Evolutionary conservation across 2,113 vertebrate genomes (phyloP).

Genomic region (Hippotragus niger): DNA sequence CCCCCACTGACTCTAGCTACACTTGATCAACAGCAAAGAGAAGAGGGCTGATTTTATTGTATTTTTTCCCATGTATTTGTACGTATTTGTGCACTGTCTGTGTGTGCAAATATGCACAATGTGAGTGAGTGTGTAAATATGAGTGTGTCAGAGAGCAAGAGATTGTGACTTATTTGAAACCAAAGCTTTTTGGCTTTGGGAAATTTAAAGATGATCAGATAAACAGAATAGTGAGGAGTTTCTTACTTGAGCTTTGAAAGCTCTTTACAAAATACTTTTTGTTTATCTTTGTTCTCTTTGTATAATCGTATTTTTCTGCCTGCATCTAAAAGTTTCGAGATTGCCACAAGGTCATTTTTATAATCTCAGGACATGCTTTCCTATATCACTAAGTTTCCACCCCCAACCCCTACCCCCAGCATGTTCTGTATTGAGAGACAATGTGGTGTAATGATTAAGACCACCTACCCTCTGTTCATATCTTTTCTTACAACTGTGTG

Average conservation of each 20-base stretch:
- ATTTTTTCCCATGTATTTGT: neutral
- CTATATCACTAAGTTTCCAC: neutral
- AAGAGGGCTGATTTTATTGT: neutral
- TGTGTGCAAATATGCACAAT: too few relatives aligned
- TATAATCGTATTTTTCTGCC: neutral
- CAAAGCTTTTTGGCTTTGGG: neutral
- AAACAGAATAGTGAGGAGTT: neutral
- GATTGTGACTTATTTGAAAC: neutral
- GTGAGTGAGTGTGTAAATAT: neutral
- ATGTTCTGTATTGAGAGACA: neutral
- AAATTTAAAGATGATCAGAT: neutral
- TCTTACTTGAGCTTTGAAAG: neutral
- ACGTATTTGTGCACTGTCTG: neutral
- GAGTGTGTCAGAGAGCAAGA: neutral
- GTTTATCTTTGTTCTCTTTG: neutral
- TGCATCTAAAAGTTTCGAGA: neutral
- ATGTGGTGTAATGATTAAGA: neutral
- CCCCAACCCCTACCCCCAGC: neutral
- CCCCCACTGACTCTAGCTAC: neutral
- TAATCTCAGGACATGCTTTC: neutral
- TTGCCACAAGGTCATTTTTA: neutral
- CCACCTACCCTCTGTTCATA: neutral
- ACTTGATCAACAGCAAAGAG: neutral
- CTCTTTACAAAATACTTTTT: neutral
- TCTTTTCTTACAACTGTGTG: neutral